Evolutionary conservation across 2,888 invertebrate genomes (phyloP).

Genomic region (Drosophila peninsularis): DNA sequence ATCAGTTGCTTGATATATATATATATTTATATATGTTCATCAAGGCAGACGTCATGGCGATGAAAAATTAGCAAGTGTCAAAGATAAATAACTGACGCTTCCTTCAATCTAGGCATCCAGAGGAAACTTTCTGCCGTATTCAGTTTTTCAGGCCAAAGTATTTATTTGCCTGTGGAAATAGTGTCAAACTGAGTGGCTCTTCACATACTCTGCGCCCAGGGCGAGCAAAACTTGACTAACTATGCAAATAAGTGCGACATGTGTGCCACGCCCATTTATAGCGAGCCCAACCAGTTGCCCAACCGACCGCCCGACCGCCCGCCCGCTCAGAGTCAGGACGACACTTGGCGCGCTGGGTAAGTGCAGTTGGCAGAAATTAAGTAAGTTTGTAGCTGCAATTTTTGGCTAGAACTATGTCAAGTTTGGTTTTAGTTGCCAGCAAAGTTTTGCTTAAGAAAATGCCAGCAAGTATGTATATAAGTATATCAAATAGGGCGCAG

Average conservation of each 20-base stretch:
- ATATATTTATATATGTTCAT: no score
- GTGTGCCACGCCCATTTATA: slow-evolving; percentile 49
- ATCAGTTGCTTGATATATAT: no score
- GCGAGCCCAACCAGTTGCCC: neutral
- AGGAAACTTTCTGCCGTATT: slow-evolving; percentile 3
- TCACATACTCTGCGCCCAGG: slow-evolving; percentile 44
- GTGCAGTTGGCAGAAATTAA: slow-evolving; percentile 79
- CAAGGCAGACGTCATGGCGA: slow-evolving; percentile 47
- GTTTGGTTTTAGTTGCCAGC: slow-evolving; percentile 79
- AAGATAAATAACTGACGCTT: slow-evolving; percentile 67
- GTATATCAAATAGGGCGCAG: slow-evolving; percentile 63
- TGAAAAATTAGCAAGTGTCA: slow-evolving; percentile 76
- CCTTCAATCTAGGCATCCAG: neutral
- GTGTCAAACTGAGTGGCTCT: slow-evolving; percentile 74
- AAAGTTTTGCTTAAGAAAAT: slow-evolving; percentile 78
- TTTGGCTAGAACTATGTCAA: slow-evolving; percentile 78
- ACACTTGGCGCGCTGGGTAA: slow-evolving; percentile 69
- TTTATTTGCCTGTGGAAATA: slow-evolving; percentile 72
- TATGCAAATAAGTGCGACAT: slow-evolving; percentile 74
- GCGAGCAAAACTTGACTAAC: slow-evolving; percentile 68
- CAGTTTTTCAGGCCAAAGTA: slow-evolving; percentile 38
- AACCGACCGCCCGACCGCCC: neutral
- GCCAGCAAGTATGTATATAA: slow-evolving; percentile 62
- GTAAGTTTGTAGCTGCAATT: slow-evolving; percentile 80
- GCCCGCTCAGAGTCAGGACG: slow-evolving; percentile 31